Evolutionary conservation across 2,888 invertebrate species (phyloP).

Genomic region (Lordiphosa fenestrarum): DNA sequence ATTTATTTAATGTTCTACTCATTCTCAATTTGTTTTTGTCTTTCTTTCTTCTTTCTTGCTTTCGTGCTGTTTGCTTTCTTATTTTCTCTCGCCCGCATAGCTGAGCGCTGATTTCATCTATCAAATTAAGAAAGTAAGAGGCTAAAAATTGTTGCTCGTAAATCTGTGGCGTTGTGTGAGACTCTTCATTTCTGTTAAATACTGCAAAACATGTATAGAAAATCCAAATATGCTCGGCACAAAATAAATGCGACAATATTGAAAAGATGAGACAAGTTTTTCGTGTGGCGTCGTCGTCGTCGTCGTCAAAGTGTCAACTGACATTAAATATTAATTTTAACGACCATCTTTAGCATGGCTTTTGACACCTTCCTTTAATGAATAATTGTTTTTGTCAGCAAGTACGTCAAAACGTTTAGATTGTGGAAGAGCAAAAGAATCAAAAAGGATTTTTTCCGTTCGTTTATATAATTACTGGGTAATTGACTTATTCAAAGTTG

Average conservation of each 20-base stretch:
- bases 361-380: slow-evolving; percentile 24
- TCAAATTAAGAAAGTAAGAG: slow-evolving; percentile 68
- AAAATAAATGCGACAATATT: slow-evolving; percentile 25
- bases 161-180: slow-evolving; percentile 51
- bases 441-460: no score
- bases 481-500: slow-evolving; percentile 12
- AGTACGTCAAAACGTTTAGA: no score
- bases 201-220: slow-evolving; percentile 11
- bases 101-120: slow-evolving; percentile 70
- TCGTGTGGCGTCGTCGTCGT: neutral
- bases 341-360: slow-evolving; percentile 35
- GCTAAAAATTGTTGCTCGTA: slow-evolving; percentile 55
- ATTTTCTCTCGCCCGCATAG: slow-evolving; percentile 38
- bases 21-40: slow-evolving; percentile 4
- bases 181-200: slow-evolving; percentile 8
- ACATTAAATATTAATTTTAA: slow-evolving; percentile 54
- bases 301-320: slow-evolving; percentile 53
- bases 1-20: slow-evolving; percentile 45
- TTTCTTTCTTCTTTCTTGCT: slow-evolving; percentile 4
- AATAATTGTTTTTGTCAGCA: no score
- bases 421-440: no score
- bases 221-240: slow-evolving; percentile 3
- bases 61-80: no score
- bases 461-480: no score
- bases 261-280: slow-evolving; percentile 24